phyloP scores from a whole-genome alignment of 2,113 vertebrate genomes.

The Triplophysa dalaica region DNA sequence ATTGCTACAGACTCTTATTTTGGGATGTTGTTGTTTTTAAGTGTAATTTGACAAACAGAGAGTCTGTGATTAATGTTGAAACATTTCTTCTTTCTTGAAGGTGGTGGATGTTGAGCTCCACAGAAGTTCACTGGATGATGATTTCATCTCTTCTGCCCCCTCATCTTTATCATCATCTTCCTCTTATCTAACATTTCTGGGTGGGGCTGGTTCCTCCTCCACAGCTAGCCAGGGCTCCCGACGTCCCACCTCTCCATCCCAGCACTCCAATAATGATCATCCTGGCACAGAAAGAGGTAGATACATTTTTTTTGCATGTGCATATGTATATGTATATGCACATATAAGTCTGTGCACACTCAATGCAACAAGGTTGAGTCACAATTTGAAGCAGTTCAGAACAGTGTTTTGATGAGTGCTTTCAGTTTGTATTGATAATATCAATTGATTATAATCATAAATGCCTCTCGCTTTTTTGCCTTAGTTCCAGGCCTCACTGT shows the following conservation, averaged over 20 bases:
- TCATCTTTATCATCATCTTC: conserved; percentile 74
- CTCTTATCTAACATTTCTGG: conserved; percentile 72
- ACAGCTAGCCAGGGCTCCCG: conserved; percentile 71
- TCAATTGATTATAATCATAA: not conserved
- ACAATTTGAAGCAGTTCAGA: too few species aligned
- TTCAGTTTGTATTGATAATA: not conserved
- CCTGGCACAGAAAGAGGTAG: conserved; percentile 84
- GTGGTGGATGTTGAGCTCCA: conserved; percentile 97
- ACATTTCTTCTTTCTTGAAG: conserved; percentile 63
- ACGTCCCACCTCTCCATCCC: conserved; percentile 78
- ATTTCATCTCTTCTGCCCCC: conserved; percentile 72
- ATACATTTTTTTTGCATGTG: too few species aligned
- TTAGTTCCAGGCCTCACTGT: conserved; percentile 72
- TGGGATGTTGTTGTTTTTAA: too few species aligned
- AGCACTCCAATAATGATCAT: conserved; percentile 70
- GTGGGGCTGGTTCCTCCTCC: conserved; percentile 68
- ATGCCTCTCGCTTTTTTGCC: not conserved
- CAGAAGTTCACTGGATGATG: conserved; percentile 88
- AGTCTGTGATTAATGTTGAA: not conserved
- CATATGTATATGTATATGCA: not conserved
- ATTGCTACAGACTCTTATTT: not conserved
- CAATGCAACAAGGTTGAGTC: too few species aligned
- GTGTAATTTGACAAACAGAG: not conserved
- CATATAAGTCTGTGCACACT: not conserved
- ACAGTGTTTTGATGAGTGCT: too few species aligned